Evolutionary conservation across 2,113 vertebrate species (phyloP), one percentile per base, ranked within the genome.

Genomic region (Triplophysa tibetana): DNA sequence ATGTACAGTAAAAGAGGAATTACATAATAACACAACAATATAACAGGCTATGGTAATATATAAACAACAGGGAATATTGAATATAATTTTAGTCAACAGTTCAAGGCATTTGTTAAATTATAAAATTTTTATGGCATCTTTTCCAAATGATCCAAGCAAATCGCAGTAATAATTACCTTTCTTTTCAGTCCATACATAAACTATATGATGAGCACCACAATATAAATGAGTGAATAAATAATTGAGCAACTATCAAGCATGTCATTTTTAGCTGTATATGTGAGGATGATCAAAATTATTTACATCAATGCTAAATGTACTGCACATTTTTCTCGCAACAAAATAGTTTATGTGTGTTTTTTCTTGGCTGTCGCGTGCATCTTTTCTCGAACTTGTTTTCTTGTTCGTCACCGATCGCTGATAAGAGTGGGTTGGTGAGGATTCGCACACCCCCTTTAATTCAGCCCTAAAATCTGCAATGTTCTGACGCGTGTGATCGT

Each of bases 401-500:
- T 21, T 13, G 26, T 14, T 26, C 24, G 56, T 13, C 41, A 19
- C 33, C 16, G 73, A 48, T 48, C 73, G 23, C 8, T 10, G 72
- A 48, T 10, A 54, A 48, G 65, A 43, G 19, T 16, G 5, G 62
- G 58, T 48, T 60, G 41, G 48, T 43, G 64, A 16, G 62, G 61
- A 17, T 58, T 75, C 17, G 23, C 61, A 11, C 81, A 72, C 76
- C 66, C 82, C 58, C 67, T 81, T 85, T 85, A 73, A 87, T 86
- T 87, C 87, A 84, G 62, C 64, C 70, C 77, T 60, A 79, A 77
- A 80, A 83, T 85, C 81, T 80, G 64, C 84, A 85, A 88, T 85
- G 87, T 83, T 68, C 78, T 68, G 88, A 83, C 89, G 87, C 88
- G 86, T 89, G 89, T 86, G 79, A 82, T 86, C 83, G 85, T 90